Conservation (phyloP, 1,140 invertebrate species). For the Cydia strobilella region DNA sequence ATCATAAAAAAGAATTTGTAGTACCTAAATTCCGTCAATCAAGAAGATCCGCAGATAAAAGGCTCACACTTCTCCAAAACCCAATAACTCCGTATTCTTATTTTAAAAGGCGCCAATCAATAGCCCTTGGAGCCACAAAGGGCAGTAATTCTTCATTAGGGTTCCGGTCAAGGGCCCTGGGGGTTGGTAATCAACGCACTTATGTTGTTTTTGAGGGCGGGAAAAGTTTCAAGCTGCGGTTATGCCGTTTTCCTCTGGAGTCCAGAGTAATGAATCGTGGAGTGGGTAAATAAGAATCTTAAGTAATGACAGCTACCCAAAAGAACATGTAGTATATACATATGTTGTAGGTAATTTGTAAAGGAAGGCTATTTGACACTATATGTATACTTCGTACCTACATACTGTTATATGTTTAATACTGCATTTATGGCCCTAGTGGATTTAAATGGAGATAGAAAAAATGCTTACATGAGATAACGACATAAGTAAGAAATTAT, state of each 20-base stretch:
- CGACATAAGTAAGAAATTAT: too few relatives aligned
- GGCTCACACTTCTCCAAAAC: conserved; percentile 9
- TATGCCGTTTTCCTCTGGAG: conserved; percentile 7
- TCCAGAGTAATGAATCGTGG: neutral
- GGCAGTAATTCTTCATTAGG: conserved; percentile 76
- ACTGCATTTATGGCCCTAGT: too few relatives aligned
- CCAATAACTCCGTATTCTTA: conserved; percentile 36
- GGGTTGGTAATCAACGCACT: conserved; percentile 72
- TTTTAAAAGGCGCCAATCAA: conserved; percentile 49
- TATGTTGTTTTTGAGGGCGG: conserved; percentile 65
- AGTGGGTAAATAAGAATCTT: neutral
- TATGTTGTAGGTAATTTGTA: too few relatives aligned
- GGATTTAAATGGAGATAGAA: too few relatives aligned
- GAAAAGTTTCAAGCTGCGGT: conserved; percentile 14
- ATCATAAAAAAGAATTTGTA: neutral
- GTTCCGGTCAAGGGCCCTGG: conserved; percentile 68
- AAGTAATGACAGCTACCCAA: neutral
- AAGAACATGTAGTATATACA: too few relatives aligned
- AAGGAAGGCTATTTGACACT: too few relatives aligned
- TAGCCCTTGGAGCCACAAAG: conserved; percentile 55
- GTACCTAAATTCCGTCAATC: conserved; percentile 1
- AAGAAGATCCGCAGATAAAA: neutral
- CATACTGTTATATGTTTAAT: too few relatives aligned
- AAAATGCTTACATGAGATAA: too few relatives aligned
- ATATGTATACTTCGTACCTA: too few relatives aligned